Conservation (phyloP, 1,140 invertebrate genomes). For the Probaryconus sp. region DNA sequence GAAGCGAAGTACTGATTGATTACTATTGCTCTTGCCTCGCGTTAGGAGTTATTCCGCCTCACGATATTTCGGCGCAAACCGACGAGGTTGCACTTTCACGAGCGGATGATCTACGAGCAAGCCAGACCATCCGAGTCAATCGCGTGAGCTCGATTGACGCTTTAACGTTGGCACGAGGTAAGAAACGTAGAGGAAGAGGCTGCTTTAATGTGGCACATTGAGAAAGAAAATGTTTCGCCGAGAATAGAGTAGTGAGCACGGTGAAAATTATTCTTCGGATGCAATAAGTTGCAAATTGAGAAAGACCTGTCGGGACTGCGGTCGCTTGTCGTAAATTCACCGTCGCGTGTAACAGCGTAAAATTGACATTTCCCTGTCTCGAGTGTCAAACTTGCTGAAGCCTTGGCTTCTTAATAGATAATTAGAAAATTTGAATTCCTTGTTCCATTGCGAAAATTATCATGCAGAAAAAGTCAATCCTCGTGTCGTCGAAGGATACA, state of each 20-base stretch:
- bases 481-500: too few species aligned
- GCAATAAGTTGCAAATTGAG: slow-evolving; percentile 56
- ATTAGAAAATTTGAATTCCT: slow-evolving; percentile 50
- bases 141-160: slow-evolving; percentile 39
- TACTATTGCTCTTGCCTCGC: too few species aligned
- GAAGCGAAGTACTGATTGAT: too few species aligned
- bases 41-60: not conserved
- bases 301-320: slow-evolving; percentile 40
- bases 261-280: slow-evolving; percentile 47
- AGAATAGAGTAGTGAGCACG: slow-evolving; percentile 27
- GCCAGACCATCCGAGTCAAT: slow-evolving; percentile 32
- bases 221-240: slow-evolving; percentile 36
- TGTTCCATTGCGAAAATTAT: too few species aligned
- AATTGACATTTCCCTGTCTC: slow-evolving; percentile 54
- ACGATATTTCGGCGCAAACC: slow-evolving; percentile 4
- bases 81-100: slow-evolving; percentile 37
- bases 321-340: slow-evolving; percentile 49
- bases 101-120: slow-evolving; percentile 13
- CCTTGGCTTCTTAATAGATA: slow-evolving; percentile 50
- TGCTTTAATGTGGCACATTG: slow-evolving; percentile 39
- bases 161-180: not conserved
- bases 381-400: slow-evolving; percentile 39
- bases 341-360: slow-evolving; percentile 41
- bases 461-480: too few species aligned
- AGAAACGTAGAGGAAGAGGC: slow-evolving; percentile 24